These are phyloP conservation scores for Montipora sp. DNA, from an alignment of 64 coral and sea anemone genomes.

Conservation along the genomic window DNA sequence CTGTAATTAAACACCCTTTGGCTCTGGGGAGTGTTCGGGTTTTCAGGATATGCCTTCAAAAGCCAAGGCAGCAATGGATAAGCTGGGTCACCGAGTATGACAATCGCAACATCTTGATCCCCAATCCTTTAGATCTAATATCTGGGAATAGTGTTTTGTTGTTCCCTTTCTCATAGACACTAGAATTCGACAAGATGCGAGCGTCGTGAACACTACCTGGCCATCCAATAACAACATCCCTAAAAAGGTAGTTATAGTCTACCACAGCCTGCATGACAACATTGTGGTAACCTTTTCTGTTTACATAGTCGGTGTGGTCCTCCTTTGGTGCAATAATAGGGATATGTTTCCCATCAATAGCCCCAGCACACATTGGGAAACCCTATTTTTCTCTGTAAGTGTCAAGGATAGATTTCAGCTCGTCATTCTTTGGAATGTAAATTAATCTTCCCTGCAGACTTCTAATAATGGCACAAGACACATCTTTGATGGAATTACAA, in stretches of 20 bases:
- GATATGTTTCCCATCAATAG: constrained; percentile 19
- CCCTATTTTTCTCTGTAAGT: constrained; percentile 35
- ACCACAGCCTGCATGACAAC: constrained; percentile 26
- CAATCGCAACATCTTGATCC: too few relatives aligned
- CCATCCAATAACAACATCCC: constrained; percentile 7
- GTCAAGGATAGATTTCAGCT: constrained; percentile 28
- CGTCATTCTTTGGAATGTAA: constrained; percentile 23
- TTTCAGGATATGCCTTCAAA: too few relatives aligned
- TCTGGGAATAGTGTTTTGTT: not conserved
- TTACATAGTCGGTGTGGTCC: constrained; percentile 29
- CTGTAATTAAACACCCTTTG: too few relatives aligned
- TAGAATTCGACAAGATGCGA: constrained; percentile 26
- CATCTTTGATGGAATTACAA: too few relatives aligned
- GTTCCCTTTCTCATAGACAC: constrained; percentile 9
- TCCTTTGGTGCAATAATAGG: constrained; percentile 23
- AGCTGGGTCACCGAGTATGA: too few relatives aligned
- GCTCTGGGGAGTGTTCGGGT: too few relatives aligned
- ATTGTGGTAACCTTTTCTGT: constrained; percentile 18
- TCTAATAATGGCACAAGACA: not conserved
- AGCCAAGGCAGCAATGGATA: too few relatives aligned
- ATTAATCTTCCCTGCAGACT: constrained; percentile 13
- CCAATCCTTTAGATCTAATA: too few relatives aligned
- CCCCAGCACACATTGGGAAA: constrained; percentile 16
- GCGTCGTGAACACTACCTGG: constrained; percentile 44
- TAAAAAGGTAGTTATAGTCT: constrained; percentile 42